phyloP scores from a whole-genome alignment of 2,113 vertebrate species.

The Lepus timidus region DNA sequence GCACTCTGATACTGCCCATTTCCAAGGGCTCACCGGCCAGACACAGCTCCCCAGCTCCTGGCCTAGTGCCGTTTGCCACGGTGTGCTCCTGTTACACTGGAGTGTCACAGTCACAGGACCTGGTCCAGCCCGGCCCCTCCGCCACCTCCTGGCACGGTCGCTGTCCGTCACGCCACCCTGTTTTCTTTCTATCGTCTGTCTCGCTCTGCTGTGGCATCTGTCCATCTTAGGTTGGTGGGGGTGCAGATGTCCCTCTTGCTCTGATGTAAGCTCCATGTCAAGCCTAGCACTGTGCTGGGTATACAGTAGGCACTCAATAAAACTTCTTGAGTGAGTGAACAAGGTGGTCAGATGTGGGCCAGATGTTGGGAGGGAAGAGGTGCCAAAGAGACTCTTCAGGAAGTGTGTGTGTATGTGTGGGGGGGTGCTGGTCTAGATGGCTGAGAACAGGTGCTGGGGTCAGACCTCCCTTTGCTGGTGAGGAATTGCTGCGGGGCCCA shows the following conservation, averaged over 20 bases:
- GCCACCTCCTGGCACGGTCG: not conserved
- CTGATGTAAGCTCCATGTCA: not conserved
- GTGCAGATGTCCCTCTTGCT: not conserved
- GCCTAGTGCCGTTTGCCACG: too few relatives aligned
- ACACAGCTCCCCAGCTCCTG: not conserved
- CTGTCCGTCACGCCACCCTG: not conserved
- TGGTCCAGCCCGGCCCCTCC: not conserved
- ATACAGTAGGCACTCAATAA: conserved; percentile 7
- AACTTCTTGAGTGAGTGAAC: not conserved
- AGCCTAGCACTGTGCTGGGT: not conserved
- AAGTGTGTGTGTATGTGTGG: not conserved
- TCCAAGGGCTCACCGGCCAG: not conserved
- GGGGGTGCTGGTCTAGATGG: not conserved
- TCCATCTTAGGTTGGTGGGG: not conserved
- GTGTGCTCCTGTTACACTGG: not conserved
- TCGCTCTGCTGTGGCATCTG: not conserved
- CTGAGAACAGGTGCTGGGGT: accelerated
- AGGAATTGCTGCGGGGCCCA: not conserved
- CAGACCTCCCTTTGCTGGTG: not conserved
- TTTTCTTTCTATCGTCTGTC: not conserved
- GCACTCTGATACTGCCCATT: not conserved
- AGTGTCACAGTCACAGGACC: not conserved
- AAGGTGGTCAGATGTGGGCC: not conserved
- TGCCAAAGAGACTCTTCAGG: not conserved
- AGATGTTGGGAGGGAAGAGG: not conserved